These are phyloP conservation scores for Hyperopisus bebe DNA, from an alignment of 2,113 vertebrate genomes.

Conservation along the genomic window DNA sequence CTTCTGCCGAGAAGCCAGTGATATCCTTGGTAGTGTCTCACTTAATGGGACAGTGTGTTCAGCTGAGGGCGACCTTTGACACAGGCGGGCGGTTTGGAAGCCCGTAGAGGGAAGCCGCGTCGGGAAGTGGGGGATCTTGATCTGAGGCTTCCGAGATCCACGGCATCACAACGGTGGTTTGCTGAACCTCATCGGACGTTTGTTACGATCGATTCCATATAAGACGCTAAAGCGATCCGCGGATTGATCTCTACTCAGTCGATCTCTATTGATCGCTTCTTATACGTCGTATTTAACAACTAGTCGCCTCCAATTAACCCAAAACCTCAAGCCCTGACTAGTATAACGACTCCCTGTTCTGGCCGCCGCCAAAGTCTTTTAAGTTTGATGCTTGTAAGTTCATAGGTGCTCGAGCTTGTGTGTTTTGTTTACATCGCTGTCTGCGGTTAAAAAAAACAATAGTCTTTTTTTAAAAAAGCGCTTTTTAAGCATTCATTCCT, in stretches of 20 bases:
- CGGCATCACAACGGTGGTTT: neutral
- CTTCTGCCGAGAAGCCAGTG: constrained; percentile 51
- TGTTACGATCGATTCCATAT: neutral
- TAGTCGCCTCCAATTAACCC: neutral
- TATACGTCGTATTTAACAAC: neutral
- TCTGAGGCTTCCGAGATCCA: neutral
- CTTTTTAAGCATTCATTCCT: neutral
- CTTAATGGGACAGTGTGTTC: constrained; percentile 61
- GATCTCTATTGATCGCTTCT: neutral
- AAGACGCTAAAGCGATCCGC: neutral
- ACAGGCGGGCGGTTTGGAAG: constrained; percentile 20
- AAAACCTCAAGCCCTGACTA: neutral
- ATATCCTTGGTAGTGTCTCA: constrained; percentile 52
- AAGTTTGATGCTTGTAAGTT: neutral
- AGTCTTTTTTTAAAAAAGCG: neutral
- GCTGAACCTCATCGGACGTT: neutral
- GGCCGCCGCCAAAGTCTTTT: neutral
- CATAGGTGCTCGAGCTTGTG: neutral
- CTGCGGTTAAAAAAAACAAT: neutral
- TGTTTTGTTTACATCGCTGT: neutral
- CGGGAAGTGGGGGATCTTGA: neutral
- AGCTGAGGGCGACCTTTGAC: constrained; percentile 59
- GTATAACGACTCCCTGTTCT: neutral
- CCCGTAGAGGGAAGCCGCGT: constrained; percentile 11
- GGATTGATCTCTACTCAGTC: neutral